Evolutionary conservation across 2,888 invertebrate genomes (phyloP).

Genomic region (Tiliacea aurago): DNA sequence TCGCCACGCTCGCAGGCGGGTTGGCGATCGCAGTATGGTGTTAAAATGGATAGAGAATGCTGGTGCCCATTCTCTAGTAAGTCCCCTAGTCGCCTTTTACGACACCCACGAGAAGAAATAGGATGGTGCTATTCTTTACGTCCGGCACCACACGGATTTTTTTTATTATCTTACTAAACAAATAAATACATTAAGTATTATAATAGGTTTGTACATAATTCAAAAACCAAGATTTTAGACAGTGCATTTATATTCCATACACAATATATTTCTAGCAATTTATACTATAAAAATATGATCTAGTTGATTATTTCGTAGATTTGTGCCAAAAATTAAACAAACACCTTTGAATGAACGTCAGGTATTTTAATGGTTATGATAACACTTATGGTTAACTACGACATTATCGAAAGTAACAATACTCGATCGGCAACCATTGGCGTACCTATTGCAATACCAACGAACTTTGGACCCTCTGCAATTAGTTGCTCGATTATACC

Average conservation of each 20-base stretch:
- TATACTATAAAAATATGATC: not conserved
- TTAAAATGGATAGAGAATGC: too few species aligned
- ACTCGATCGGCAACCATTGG: constrained; percentile 35
- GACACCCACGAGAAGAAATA: too few species aligned
- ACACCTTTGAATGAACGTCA: not conserved
- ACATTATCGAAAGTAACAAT: constrained; percentile 33
- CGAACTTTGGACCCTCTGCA: constrained; percentile 36
- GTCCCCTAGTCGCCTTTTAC: too few species aligned
- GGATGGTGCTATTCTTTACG: too few species aligned
- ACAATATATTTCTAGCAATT: not conserved
- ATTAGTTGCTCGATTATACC: constrained; percentile 30
- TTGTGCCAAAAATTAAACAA: not conserved
- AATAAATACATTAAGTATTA: not conserved
- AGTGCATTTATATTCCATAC: not conserved
- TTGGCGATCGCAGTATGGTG: too few species aligned
- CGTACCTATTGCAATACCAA: constrained; percentile 35
- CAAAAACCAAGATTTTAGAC: not conserved
- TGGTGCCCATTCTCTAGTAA: too few species aligned
- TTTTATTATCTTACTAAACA: not conserved
- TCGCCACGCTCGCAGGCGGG: too few species aligned
- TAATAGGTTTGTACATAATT: not conserved
- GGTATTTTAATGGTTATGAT: constrained; percentile 56
- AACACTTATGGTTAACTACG: constrained; percentile 19
- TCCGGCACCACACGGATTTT: too few species aligned
- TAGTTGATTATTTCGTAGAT: not conserved